Conservation (phyloP, 1,140 invertebrate species). For the Bombyx mori region DNA sequence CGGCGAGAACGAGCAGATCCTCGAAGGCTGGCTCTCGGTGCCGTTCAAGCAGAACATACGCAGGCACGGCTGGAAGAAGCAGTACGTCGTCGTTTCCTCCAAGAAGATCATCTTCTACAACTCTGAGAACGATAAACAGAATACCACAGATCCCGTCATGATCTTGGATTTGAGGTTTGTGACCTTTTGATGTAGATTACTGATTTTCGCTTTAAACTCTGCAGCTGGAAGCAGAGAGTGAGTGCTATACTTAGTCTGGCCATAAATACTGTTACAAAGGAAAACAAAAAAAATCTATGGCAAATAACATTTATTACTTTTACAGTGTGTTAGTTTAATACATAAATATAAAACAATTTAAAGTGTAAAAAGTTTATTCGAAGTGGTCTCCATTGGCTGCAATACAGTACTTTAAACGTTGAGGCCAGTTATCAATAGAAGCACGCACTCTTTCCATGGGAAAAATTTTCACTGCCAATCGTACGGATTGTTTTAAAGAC, state of each 20-base stretch:
- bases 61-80: conserved; percentile 96
- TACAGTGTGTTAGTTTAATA: too few species aligned
- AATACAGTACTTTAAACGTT: too few species aligned
- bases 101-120: conserved; percentile 99
- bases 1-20: conserved; percentile 83
- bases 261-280: too few species aligned
- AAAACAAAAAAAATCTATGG: too few species aligned
- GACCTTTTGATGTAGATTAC: not conserved
- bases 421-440: too few species aligned
- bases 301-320: too few species aligned
- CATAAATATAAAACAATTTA: too few species aligned
- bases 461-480: too few species aligned
- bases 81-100: conserved; percentile 97
- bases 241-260: not conserved
- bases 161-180: conserved; percentile 94
- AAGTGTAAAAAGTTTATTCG: too few species aligned
- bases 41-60: conserved; percentile 97
- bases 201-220: not conserved
- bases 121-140: conserved; percentile 93
- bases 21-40: conserved; percentile 96
- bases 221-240: not conserved
- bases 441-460: too few species aligned
- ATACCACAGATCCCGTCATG: conserved; percentile 90
- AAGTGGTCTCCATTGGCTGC: too few species aligned
- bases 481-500: too few species aligned